A percentile compares a stretch with the other conserved stretches of the same genome.
Conservation (phyloP, 2,888 invertebrate genomes). For the Epinotia nisella region DNA sequence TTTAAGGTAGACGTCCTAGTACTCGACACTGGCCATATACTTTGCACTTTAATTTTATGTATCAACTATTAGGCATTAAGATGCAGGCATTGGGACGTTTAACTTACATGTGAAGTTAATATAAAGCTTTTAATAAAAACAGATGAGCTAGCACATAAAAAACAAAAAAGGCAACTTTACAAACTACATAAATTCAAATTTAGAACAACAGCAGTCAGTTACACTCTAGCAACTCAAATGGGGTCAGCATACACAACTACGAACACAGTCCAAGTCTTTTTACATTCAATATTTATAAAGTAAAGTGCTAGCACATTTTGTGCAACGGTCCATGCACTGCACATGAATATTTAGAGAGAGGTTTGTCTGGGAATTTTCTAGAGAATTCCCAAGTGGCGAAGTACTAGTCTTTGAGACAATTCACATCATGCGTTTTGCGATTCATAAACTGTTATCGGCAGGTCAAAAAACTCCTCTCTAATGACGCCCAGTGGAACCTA, state of each 20-base stretch:
- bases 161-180: slow-evolving; percentile 18
- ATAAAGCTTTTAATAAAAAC: too few relatives aligned
- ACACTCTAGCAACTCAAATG: slow-evolving; percentile 27
- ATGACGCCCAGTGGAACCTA: too few relatives aligned
- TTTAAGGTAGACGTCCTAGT: too few relatives aligned
- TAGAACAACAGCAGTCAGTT: slow-evolving; percentile 25
- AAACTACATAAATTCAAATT: slow-evolving; percentile 35
- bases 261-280: slow-evolving; percentile 20
- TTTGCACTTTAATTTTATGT: too few relatives aligned
- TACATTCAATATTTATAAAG: slow-evolving; percentile 34
- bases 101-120: too few relatives aligned
- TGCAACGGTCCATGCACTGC: slow-evolving; percentile 18
- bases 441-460: too few relatives aligned
- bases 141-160: background rate
- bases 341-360: slow-evolving; percentile 31
- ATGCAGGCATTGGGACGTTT: too few relatives aligned
- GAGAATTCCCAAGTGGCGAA: slow-evolving; percentile 12
- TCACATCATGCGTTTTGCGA: background rate
- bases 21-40: too few relatives aligned
- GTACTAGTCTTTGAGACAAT: slow-evolving; percentile 11
- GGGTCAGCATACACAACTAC: slow-evolving; percentile 22
- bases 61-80: too few relatives aligned
- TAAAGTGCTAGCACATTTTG: slow-evolving; percentile 34
- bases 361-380: slow-evolving; percentile 31
- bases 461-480: too few relatives aligned